A percentile compares a stretch with the other conserved stretches of the same genome.
These are phyloP conservation scores for Drosophila eugracilis DNA, from an alignment of 1,140 invertebrate genomes.

Conservation along the genomic window DNA sequence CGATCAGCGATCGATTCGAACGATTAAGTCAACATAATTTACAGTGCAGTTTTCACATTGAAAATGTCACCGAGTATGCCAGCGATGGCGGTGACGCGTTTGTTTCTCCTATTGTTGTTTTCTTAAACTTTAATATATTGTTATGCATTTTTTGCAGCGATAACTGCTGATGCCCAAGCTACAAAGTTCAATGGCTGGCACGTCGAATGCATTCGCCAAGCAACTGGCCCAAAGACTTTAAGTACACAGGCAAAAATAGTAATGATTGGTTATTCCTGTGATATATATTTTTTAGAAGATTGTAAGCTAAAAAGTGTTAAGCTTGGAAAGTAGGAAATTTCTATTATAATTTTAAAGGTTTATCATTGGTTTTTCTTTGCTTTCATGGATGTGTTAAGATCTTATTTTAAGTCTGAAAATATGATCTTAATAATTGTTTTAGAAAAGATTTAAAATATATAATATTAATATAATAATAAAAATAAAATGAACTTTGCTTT, in stretches of 20 bases:
- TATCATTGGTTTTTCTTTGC: too few species aligned
- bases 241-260: constrained; percentile 3
- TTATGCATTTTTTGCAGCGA: constrained; percentile 34
- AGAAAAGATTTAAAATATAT: too few species aligned
- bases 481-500: too few species aligned
- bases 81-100: constrained; percentile 57
- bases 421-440: too few species aligned
- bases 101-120: constrained; percentile 38
- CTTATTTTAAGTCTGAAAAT: too few species aligned
- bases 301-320: too few species aligned
- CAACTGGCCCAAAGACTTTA: constrained; percentile 42
- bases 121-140: constrained; percentile 2
- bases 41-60: constrained; percentile 46
- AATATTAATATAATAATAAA: too few species aligned
- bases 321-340: too few species aligned
- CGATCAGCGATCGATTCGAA: constrained; percentile 41
- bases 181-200: constrained; percentile 74
- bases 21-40: constrained; percentile 49
- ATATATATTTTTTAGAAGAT: too few species aligned
- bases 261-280: not conserved
- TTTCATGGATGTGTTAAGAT: too few species aligned
- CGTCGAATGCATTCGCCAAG: constrained; percentile 51
- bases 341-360: too few species aligned
- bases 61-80: constrained; percentile 57
- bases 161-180: constrained; percentile 26